A percentile compares a stretch with the other conserved stretches of the same genome.
Evolutionary conservation across 2,113 vertebrate genomes (phyloP).

Genomic region (Mionectes macconnelli): DNA sequence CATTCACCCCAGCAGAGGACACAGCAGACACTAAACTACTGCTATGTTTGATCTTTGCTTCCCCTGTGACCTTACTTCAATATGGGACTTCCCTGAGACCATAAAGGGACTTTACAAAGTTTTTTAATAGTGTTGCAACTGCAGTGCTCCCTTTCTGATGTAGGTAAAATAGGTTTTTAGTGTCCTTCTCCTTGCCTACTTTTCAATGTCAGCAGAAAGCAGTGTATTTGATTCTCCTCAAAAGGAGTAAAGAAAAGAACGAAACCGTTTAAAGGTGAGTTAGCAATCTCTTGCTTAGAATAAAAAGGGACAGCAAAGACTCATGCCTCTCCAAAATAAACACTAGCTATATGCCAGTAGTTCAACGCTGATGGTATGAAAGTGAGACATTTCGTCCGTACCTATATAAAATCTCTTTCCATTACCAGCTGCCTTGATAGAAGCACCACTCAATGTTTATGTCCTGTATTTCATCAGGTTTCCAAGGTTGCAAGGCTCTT

Average conservation of each 20-base stretch:
- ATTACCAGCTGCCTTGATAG: neutral
- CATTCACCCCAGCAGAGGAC: neutral
- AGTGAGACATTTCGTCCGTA: neutral
- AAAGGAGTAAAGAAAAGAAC: neutral
- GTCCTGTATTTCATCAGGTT: constrained; percentile 2
- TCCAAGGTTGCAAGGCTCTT: neutral
- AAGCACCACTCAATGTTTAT: neutral
- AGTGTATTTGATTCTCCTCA: neutral
- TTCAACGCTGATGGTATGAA: neutral
- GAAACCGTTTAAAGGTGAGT: neutral
- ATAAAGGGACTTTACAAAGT: neutral
- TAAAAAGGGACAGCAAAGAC: neutral
- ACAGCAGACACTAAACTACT: neutral
- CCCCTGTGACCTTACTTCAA: neutral
- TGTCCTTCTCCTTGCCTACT: neutral
- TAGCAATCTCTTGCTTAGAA: neutral
- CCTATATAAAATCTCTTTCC: neutral
- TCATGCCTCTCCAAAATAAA: neutral
- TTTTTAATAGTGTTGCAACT: neutral
- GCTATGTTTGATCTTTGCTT: neutral
- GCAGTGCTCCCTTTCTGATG: neutral
- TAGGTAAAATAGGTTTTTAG: neutral
- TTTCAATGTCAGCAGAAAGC: neutral
- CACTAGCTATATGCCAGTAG: neutral
- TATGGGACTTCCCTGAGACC: neutral